phyloP scores from a whole-genome alignment of 2,113 vertebrate genomes.

The Hiodon tergisus region DNA sequence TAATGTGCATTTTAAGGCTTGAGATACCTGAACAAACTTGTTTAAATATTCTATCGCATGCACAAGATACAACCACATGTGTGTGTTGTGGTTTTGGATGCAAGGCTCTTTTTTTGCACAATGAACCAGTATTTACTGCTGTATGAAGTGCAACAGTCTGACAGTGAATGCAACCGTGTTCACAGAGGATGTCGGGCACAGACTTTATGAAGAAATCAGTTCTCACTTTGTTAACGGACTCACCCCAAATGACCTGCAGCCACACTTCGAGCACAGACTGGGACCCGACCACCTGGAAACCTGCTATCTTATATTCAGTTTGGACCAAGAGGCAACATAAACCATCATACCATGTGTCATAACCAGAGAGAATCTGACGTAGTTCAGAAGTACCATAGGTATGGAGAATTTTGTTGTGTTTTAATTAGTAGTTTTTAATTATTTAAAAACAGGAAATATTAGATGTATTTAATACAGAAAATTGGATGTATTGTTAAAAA shows the following conservation, averaged over 20 bases:
- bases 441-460: conserved; percentile 3
- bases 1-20: too few relatives aligned
- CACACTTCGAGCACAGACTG: conserved; percentile 45
- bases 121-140: background rate
- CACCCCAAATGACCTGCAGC: conserved; percentile 44
- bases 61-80: background rate
- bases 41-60: too few relatives aligned
- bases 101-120: background rate
- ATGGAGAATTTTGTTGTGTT: background rate
- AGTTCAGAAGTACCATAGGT: background rate
- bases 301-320: conserved; percentile 51
- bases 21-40: too few relatives aligned
- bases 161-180: conserved; percentile 14
- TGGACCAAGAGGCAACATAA: conserved; percentile 45
- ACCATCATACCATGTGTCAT: background rate
- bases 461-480: background rate
- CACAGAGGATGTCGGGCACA: conserved; percentile 47
- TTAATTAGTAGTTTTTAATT: background rate
- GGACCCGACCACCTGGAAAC: conserved; percentile 51
- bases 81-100: background rate
- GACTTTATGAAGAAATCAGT: conserved; percentile 44
- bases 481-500: background rate
- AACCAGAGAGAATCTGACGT: background rate
- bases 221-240: conserved; percentile 45
- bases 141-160: background rate